Evolutionary conservation across 1,140 invertebrate genomes (phyloP), one percentile per base, ranked within the genome.

Genomic region (Drosophila watanabei): DNA sequence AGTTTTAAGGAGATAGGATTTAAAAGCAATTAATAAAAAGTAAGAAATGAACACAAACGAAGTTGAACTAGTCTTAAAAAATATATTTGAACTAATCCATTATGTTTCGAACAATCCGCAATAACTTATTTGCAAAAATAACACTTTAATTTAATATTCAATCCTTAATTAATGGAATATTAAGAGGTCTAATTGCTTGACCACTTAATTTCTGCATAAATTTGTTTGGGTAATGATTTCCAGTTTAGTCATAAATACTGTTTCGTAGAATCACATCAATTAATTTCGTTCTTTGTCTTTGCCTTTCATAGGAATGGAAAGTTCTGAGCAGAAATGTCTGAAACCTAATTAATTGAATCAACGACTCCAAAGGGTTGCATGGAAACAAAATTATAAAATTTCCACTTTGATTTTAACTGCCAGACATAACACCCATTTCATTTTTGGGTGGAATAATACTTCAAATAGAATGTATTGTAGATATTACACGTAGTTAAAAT

Each of bases 161-260:
- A 20, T 20, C 5, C 10, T 48, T 8, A 16, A 30, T 9, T 6
- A 9, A 30, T 18, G 2, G 16, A 63, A 41, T 30, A 16, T 39
- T 18, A n/a, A 43, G 51, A 18, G 39, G 51, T 35, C 51, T 57
- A 1, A 18, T 33, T 57, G 20, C 28, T 64, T 48, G 41, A 48
- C 35, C 35, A 41, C 0, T 64, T 43, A 64, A 64, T 56, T 63
- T 54, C 3, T 33, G 10, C 33, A 63, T 63, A 30, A 63, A 43
- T 65, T 37, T 24, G 18, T 37, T 60, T 37, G 56, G 6, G 24
- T 37, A 60, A 60, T 46, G 32, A 46, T 66, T 45, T 61, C 56
- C 33, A 61, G 10, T 49, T 5, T 16, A 69, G 39, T 51, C 30
- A 49, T 33, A 18, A n/a, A 24, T 6, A 5, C 14, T 33, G 9